Percentiles rank a stretch among this genome's conserved stretches.
Conservation (phyloP, 2,888 invertebrate genomes). For the Cinara cedri region DNA sequence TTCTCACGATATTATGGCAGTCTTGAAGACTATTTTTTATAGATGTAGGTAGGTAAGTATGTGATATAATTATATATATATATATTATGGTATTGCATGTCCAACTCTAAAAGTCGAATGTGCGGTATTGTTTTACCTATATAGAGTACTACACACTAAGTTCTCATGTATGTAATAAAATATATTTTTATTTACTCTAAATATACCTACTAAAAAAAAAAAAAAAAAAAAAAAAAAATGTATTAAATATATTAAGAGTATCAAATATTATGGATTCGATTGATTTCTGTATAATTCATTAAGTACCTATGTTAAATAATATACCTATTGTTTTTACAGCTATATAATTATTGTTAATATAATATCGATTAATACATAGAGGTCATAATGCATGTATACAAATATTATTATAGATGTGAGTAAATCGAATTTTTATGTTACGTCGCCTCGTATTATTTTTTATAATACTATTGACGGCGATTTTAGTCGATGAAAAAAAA, state of each 20-base stretch:
- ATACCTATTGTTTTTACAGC: conserved; percentile 3
- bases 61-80: too few species aligned
- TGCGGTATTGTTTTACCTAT: not conserved
- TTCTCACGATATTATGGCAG: not conserved
- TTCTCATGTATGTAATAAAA: not conserved
- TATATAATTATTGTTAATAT: conserved; percentile 2
- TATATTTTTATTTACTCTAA: not conserved
- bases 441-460: conserved; percentile 11
- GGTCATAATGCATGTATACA: conserved; percentile 51
- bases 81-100: not conserved
- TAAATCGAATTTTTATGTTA: not conserved
- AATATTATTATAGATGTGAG: conserved; percentile 14
- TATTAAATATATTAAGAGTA: not conserved
- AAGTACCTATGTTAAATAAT: too few species aligned
- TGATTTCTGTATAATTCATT: not conserved
- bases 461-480: conserved; percentile 31
- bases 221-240: not conserved
- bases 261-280: not conserved
- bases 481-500: not conserved
- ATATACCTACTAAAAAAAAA: not conserved
- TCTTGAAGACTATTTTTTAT: too few species aligned
- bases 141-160: conserved; percentile 3
- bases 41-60: too few species aligned
- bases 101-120: conserved; percentile 17
- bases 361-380: not conserved